Evolutionary conservation across 2,797 vertebrate genomes (phyloP).

Genomic region (Falco biarmicus): DNA sequence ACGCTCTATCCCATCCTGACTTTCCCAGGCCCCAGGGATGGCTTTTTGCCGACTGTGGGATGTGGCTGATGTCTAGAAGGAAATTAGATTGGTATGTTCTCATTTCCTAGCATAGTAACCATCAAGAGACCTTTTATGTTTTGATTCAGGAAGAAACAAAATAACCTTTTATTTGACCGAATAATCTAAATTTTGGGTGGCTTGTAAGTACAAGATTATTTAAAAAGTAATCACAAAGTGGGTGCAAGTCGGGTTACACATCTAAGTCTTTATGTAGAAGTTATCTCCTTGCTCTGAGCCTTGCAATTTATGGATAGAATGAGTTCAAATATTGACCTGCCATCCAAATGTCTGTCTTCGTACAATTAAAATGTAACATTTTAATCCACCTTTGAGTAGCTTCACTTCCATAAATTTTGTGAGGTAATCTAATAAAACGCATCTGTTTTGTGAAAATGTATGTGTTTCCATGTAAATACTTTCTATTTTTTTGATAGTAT

Average conservation of each 20-base stretch:
- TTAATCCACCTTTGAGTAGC: neutral
- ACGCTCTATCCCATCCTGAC: neutral
- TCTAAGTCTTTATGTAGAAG: neutral
- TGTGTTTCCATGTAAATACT: neutral
- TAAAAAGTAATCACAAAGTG: neutral
- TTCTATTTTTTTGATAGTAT: slow-evolving; percentile 80
- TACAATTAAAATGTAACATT: neutral
- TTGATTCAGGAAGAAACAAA: neutral
- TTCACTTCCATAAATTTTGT: neutral
- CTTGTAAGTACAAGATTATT: neutral
- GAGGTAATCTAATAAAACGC: neutral
- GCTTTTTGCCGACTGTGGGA: neutral
- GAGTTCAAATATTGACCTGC: neutral
- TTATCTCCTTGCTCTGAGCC: neutral
- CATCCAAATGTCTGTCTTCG: neutral
- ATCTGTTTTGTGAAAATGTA: neutral
- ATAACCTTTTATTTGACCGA: neutral
- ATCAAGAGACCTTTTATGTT: neutral
- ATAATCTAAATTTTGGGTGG: neutral
- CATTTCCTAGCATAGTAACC: neutral
- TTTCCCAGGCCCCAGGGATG: fast-evolving
- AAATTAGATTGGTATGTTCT: neutral
- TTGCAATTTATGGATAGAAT: neutral
- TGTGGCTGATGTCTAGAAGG: neutral
- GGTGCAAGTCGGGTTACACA: neutral